These are phyloP conservation scores for Eupithecia insigniata DNA, from an alignment of 2,888 invertebrate genomes.

Conservation along the genomic window DNA sequence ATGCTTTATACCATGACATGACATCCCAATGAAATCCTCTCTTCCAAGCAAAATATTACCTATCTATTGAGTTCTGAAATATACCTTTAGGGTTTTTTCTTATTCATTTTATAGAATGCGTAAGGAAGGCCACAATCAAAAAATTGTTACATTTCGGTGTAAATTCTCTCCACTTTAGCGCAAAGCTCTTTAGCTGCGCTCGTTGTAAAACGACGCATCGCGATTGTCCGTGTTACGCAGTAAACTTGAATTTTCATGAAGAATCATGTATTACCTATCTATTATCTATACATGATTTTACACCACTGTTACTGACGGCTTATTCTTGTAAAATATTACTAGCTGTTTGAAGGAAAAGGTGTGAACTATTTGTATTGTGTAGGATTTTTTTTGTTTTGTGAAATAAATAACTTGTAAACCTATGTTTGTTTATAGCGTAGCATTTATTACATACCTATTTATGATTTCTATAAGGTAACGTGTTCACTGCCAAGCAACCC, in stretches of 20 bases:
- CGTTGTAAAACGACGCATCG: constrained; percentile 77
- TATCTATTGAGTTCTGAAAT: background rate
- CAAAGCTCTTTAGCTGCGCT: constrained; percentile 79
- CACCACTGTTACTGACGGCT: constrained; percentile 41
- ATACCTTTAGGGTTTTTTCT: background rate
- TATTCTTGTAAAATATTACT: constrained; percentile 22
- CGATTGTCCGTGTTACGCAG: constrained; percentile 82
- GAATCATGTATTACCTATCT: constrained; percentile 69
- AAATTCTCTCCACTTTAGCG: constrained; percentile 60
- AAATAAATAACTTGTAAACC: background rate
- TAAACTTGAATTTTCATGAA: constrained; percentile 74
- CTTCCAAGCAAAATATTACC: background rate
- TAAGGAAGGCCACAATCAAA: background rate
- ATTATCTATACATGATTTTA: constrained; percentile 67
- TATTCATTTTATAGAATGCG: background rate
- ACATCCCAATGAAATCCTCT: background rate
- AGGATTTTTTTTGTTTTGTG: background rate
- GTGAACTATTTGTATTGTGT: constrained; percentile 2
- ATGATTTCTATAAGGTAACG: no score
- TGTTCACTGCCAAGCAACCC: no score
- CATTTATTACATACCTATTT: background rate
- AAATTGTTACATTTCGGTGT: constrained; percentile 54
- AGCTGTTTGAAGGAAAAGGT: background rate
- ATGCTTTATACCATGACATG: no score
- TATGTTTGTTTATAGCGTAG: background rate